Evolutionary conservation across 2,888 invertebrate species (phyloP).

Genomic region (Scrobipalpa costella): DNA sequence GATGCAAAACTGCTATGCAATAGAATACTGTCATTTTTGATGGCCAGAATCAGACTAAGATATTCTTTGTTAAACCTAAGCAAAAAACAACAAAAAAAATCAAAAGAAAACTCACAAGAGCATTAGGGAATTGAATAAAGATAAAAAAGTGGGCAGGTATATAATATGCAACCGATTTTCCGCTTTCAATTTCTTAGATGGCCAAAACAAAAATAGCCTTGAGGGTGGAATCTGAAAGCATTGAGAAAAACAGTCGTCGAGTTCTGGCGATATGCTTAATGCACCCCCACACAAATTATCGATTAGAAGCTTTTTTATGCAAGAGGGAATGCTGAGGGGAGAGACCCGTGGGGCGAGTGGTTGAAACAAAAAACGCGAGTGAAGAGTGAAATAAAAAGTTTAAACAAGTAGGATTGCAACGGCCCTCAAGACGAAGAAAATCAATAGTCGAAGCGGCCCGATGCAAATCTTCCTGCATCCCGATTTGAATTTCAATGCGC

Average conservation of each 20-base stretch:
- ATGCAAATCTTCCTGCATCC: slow-evolving; percentile 77
- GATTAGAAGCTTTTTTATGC: slow-evolving; percentile 82
- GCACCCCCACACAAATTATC: slow-evolving; percentile 82
- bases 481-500: slow-evolving; percentile 76
- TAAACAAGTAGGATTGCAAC: slow-evolving; percentile 78
- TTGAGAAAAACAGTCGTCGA: slow-evolving; percentile 75
- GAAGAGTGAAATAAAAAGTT: slow-evolving; percentile 81
- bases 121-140: slow-evolving; percentile 5
- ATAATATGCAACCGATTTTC: slow-evolving; percentile 43
- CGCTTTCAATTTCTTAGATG: slow-evolving; percentile 64
- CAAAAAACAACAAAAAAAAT: not conserved
- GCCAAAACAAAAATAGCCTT: slow-evolving; percentile 74
- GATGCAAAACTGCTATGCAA: too few species aligned
- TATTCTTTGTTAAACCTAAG: too few species aligned
- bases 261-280: slow-evolving; percentile 79
- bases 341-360: slow-evolving; percentile 72
- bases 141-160: slow-evolving; percentile 21
- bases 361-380: slow-evolving; percentile 80
- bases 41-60: too few species aligned
- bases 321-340: slow-evolving; percentile 78
- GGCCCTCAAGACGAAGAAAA: slow-evolving; percentile 76
- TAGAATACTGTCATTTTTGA: too few species aligned
- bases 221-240: slow-evolving; percentile 75
- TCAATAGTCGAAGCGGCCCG: slow-evolving; percentile 75
- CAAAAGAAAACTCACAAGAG: not conserved